Percentiles rank a stretch among this genome's conserved stretches.
These are phyloP conservation scores for Cacatua alba DNA, from an alignment of 2,113 vertebrate genomes.

Conservation along the genomic window DNA sequence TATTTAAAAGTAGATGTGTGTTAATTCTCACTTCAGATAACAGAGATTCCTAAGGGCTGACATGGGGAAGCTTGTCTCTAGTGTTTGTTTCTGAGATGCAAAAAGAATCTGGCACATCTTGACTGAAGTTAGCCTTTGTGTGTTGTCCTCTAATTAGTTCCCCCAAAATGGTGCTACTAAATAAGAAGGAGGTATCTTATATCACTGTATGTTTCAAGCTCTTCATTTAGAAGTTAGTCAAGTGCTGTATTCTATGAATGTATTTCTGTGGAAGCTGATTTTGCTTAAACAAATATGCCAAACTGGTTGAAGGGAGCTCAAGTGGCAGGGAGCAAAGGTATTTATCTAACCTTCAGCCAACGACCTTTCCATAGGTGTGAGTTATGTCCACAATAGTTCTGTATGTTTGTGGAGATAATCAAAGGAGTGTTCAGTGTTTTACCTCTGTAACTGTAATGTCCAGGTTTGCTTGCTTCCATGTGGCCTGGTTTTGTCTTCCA, in stretches of 20 bases:
- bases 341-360: background rate
- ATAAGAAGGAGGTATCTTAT: background rate
- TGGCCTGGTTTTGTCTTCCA: background rate
- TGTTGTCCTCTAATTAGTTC: background rate
- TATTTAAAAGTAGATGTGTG: background rate
- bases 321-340: background rate
- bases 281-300: background rate
- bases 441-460: background rate
- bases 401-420: background rate
- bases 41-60: background rate
- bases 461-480: background rate
- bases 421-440: background rate
- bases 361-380: background rate
- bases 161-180: background rate
- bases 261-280: background rate
- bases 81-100: background rate
- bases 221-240: background rate
- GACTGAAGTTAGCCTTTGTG: background rate
- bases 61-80: background rate
- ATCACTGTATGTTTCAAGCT: background rate
- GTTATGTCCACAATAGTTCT: background rate
- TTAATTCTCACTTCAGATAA: background rate
- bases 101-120: background rate
- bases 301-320: background rate
- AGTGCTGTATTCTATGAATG: background rate